These are phyloP conservation scores for Leptocoma aspasia DNA, from an alignment of 2,113 vertebrate species.

Conservation along the genomic window DNA sequence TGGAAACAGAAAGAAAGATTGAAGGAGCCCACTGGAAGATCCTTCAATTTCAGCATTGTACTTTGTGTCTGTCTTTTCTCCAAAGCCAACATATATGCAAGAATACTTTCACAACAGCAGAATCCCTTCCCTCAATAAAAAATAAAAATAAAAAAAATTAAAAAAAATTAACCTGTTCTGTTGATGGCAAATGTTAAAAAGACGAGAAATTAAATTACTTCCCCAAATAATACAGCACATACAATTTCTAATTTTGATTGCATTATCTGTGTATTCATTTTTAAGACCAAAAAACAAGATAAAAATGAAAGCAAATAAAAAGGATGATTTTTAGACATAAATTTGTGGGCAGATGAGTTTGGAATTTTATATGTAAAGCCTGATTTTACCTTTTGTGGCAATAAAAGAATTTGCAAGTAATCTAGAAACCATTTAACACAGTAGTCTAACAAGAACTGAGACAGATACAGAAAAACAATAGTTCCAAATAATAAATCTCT, in stretches of 20 bases:
- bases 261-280: neutral
- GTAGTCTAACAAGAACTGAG: neutral
- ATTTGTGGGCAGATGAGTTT: rapidly evolving
- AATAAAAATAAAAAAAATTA: neutral
- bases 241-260: neutral
- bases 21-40: neutral
- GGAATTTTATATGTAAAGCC: neutral
- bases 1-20: neutral
- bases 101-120: rapidly evolving
- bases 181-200: neutral
- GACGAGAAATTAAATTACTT: neutral
- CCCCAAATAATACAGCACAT: neutral
- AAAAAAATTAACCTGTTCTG: neutral
- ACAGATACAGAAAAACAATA: neutral
- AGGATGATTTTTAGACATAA: neutral
- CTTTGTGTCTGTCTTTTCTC: neutral
- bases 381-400: neutral
- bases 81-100: rapidly evolving
- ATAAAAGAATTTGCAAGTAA: neutral
- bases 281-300: neutral
- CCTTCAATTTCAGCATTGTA: neutral
- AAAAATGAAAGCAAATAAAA: neutral
- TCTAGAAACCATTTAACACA: neutral
- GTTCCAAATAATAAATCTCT: neutral
- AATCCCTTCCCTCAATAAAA: neutral